These are phyloP conservation scores for Pseudococcus jackbeardsleyi DNA, from an alignment of 2,888 invertebrate genomes.

Conservation along the genomic window DNA sequence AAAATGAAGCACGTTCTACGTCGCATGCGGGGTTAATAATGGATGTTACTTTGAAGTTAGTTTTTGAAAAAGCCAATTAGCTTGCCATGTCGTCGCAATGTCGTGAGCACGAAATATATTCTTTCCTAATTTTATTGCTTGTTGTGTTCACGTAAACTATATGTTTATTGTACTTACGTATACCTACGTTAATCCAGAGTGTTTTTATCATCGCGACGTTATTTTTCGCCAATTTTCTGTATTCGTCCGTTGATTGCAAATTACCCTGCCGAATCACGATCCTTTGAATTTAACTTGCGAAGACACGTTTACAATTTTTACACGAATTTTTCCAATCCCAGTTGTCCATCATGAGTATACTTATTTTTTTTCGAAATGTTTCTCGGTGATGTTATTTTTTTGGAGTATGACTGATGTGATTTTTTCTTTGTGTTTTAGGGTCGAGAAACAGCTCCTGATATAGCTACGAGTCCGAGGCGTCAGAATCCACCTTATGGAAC, in stretches of 20 bases:
- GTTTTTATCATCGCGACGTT: background rate
- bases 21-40: constrained; percentile 38
- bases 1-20: constrained; percentile 15
- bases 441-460: constrained; percentile 68
- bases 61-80: constrained; percentile 55
- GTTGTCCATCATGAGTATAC: background rate
- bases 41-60: constrained; percentile 32
- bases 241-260: background rate
- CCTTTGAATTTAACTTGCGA: background rate
- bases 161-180: constrained; percentile 5
- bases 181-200: background rate
- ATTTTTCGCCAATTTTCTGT: background rate
- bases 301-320: background rate
- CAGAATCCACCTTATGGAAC: constrained; percentile 71
- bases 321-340: background rate
- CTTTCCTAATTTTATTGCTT: constrained; percentile 25
- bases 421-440: constrained; percentile 66
- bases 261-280: background rate
- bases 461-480: constrained; percentile 69
- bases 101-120: constrained; percentile 40
- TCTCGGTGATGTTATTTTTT: background rate
- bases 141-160: constrained; percentile 45
- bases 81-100: constrained; percentile 37
- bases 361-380: background rate
- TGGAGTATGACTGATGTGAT: background rate